Conservation (phyloP, 2,888 invertebrate genomes). For the Graphium colonna region DNA sequence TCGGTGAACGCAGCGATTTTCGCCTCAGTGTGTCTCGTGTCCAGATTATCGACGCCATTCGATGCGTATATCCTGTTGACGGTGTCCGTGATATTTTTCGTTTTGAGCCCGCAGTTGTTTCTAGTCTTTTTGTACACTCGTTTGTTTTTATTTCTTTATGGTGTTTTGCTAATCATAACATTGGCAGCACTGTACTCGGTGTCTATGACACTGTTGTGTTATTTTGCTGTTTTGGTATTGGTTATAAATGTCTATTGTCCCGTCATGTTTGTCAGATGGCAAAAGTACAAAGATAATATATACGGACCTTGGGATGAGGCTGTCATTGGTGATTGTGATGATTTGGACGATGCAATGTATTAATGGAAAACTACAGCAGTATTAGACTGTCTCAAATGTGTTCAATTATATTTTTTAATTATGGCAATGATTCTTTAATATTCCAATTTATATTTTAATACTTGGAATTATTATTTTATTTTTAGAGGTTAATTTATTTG, state of each 20-base stretch:
- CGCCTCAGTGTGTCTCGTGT: slow-evolving; percentile 96
- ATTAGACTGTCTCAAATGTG: not conserved
- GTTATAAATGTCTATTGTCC: slow-evolving; percentile 88
- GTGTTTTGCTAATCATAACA: slow-evolving; percentile 72
- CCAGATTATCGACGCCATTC: slow-evolving; percentile 90
- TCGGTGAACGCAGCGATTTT: slow-evolving; percentile 97
- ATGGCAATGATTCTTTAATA: slow-evolving; percentile 1
- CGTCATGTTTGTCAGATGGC: slow-evolving; percentile 86
- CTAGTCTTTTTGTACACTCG: slow-evolving; percentile 80
- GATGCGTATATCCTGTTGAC: slow-evolving; percentile 95
- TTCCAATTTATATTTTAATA: not conserved
- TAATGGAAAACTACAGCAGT: not conserved
- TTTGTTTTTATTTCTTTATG: slow-evolving; percentile 74
- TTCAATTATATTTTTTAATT: slow-evolving; percentile 16
- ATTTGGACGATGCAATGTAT: slow-evolving; percentile 59
- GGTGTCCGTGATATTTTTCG: slow-evolving; percentile 92
- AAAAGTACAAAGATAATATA: slow-evolving; percentile 92
- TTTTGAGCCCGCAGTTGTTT: slow-evolving; percentile 90
- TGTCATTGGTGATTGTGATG: slow-evolving; percentile 83
- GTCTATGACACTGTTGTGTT: slow-evolving; percentile 78
- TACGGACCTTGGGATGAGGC: slow-evolving; percentile 99
- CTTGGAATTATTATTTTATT: not conserved
- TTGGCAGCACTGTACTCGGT: slow-evolving; percentile 75
- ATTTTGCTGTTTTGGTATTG: slow-evolving; percentile 81
- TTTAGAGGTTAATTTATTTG: not conserved